A percentile compares a stretch with the other conserved stretches of the same genome.
phyloP scores from a whole-genome alignment of 2,113 vertebrate species.

The Marmota monax region DNA sequence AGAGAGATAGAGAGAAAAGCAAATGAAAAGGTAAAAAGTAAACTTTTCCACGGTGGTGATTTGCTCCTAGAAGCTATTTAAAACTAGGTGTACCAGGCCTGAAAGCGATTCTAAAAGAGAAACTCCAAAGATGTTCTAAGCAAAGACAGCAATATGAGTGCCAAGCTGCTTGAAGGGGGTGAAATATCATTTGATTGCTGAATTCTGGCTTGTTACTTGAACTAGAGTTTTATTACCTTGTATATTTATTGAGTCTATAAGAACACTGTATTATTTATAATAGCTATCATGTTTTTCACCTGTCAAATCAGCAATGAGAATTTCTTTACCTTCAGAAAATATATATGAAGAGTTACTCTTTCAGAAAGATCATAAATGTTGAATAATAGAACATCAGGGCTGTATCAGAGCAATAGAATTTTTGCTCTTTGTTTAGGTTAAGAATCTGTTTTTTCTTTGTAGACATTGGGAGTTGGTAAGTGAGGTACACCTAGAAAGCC shows the following conservation, averaged over 20 bases:
- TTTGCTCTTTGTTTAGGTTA: slow-evolving; percentile 4
- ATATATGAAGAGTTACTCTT: neutral
- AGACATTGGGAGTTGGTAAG: slow-evolving; percentile 21
- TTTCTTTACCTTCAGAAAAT: slow-evolving; percentile 29
- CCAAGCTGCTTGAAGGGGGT: neutral
- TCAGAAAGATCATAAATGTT: neutral
- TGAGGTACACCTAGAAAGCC: neutral
- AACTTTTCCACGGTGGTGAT: neutral
- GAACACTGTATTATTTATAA: slow-evolving; percentile 50
- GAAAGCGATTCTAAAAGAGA: neutral
- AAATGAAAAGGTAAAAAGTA: neutral
- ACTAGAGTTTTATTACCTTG: neutral
- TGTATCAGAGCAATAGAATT: neutral
- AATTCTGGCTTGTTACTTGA: slow-evolving; percentile 24
- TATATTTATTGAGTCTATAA: slow-evolving; percentile 7
- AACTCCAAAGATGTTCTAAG: neutral
- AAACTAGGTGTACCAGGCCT: neutral
- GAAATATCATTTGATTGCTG: neutral
- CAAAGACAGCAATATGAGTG: neutral
- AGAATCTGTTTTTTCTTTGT: slow-evolving; percentile 26
- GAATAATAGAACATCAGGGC: neutral
- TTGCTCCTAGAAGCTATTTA: neutral
- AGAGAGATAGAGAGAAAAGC: neutral
- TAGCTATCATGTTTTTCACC: slow-evolving; percentile 47
- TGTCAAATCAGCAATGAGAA: neutral